Percentiles rank a stretch among this genome's conserved stretches.
These are phyloP conservation scores for Molossus molossus DNA, from an alignment of 2,797 vertebrate genomes.

Conservation along the genomic window DNA sequence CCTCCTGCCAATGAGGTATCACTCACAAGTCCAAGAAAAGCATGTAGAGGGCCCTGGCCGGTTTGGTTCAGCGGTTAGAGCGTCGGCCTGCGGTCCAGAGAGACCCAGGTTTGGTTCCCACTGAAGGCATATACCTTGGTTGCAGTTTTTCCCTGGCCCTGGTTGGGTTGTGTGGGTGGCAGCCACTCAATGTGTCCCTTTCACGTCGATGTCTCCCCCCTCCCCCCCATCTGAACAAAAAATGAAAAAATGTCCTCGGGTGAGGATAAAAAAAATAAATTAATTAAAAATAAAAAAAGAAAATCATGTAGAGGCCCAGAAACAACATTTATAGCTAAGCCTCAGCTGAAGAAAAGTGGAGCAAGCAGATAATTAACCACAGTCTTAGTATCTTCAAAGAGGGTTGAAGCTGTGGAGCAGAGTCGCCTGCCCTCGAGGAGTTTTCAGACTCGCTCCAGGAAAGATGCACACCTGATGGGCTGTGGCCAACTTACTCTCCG, in stretches of 20 bases:
- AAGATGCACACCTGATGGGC: neutral
- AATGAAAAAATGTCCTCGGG: no score
- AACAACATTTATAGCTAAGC: neutral
- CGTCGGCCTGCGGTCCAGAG: no score
- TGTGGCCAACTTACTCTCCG: neutral
- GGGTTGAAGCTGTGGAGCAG: neutral
- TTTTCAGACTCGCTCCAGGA: neutral
- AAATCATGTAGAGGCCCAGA: slow-evolving; percentile 28
- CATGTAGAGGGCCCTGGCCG: neutral
- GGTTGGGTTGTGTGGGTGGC: no score
- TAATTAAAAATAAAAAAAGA: slow-evolving; percentile 4
- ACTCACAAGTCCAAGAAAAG: slow-evolving; percentile 39
- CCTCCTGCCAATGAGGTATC: neutral
- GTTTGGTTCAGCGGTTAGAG: no score
- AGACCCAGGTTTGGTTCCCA: no score
- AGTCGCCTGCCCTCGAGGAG: neutral
- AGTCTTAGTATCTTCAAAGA: slow-evolving; percentile 61
- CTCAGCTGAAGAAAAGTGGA: neutral
- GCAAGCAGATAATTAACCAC: slow-evolving; percentile 32
- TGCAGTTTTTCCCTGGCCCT: no score
- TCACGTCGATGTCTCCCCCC: no score
- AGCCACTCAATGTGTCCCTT: no score
- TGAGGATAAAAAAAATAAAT: no score
- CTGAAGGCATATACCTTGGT: no score
- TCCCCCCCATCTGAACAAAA: no score